Percentiles rank a stretch among this genome's conserved stretches.
These are phyloP conservation scores for Platynereis dumerilii DNA, from an alignment of 2,888 invertebrate species.

Conservation along the genomic window DNA sequence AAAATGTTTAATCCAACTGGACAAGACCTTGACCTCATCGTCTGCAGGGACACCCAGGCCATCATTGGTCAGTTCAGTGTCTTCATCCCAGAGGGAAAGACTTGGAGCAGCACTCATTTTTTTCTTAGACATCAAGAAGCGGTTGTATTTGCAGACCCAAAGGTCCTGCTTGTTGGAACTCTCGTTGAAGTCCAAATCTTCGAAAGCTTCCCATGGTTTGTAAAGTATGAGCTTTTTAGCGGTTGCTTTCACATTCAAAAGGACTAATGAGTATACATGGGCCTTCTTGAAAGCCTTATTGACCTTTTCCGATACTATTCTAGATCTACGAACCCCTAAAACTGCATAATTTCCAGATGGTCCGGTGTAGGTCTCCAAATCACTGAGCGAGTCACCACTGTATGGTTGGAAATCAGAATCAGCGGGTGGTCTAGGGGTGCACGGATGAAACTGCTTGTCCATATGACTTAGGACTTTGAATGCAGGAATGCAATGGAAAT, in stretches of 20 bases:
- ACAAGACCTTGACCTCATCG: no score
- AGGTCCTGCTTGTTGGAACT: constrained; percentile 15
- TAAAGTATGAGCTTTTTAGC: constrained; percentile 12
- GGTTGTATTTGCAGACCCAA: constrained; percentile 25
- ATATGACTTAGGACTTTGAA: constrained; percentile 1
- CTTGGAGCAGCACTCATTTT: background rate
- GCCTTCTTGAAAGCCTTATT: constrained; percentile 17
- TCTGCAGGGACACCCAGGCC: no score
- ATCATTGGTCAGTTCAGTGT: background rate
- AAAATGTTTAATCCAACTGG: no score
- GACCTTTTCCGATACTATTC: background rate
- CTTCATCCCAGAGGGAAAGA: background rate
- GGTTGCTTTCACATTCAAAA: constrained; percentile 19
- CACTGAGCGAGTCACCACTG: no score
- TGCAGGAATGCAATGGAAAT: background rate
- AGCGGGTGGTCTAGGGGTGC: background rate
- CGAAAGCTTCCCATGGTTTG: constrained; percentile 21
- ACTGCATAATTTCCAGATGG: constrained; percentile 9
- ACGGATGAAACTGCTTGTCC: constrained; percentile 3
- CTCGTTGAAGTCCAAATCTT: constrained; percentile 26
- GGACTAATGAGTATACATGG: constrained; percentile 21
- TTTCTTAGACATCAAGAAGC: background rate
- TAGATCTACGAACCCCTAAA: background rate
- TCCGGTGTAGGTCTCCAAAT: constrained; percentile 9
- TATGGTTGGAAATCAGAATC: background rate